Evolutionary conservation across 1,140 invertebrate genomes (phyloP).

Genomic region (Aethina tumida): DNA sequence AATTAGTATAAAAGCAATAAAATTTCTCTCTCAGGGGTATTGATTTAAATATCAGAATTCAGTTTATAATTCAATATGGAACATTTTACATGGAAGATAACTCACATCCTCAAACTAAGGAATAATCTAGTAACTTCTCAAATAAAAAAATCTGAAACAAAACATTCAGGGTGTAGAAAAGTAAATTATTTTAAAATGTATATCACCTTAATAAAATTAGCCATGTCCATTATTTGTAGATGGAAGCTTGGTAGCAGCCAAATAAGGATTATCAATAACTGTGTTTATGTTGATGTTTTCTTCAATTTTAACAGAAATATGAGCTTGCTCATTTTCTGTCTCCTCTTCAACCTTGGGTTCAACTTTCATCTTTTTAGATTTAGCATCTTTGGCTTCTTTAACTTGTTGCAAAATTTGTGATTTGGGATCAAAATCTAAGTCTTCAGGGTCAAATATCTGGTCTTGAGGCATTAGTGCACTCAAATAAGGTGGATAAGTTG

Average conservation of each 20-base stretch:
- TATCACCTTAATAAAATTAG: no score
- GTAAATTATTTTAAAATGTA: no score
- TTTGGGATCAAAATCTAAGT: constrained; percentile 74
- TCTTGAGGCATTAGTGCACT: constrained; percentile 82
- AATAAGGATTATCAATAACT: constrained; percentile 78
- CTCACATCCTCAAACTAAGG: no score
- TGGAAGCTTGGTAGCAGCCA: constrained; percentile 69
- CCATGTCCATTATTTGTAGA: no score
- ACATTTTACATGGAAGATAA: no score
- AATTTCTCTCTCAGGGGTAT: no score
- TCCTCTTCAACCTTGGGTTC: constrained; percentile 34
- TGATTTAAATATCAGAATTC: no score
- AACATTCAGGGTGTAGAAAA: no score
- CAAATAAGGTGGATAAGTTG: constrained; percentile 72
- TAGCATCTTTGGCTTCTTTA: constrained; percentile 36
- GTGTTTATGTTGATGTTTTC: constrained; percentile 43
- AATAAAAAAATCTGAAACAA: no score
- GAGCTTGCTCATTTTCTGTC: constrained; percentile 32
- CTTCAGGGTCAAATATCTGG: constrained; percentile 89
- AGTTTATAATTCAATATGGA: no score
- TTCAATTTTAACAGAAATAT: constrained; percentile 27
- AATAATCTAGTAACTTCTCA: no score
- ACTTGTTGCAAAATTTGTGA: constrained; percentile 41
- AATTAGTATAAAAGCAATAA: no score
- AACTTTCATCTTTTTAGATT: constrained; percentile 29